A percentile compares a stretch with the other conserved stretches of the same genome.
These are phyloP conservation scores for Allobates femoralis DNA, from an alignment of 2,797 vertebrate genomes.

Conservation along the genomic window DNA sequence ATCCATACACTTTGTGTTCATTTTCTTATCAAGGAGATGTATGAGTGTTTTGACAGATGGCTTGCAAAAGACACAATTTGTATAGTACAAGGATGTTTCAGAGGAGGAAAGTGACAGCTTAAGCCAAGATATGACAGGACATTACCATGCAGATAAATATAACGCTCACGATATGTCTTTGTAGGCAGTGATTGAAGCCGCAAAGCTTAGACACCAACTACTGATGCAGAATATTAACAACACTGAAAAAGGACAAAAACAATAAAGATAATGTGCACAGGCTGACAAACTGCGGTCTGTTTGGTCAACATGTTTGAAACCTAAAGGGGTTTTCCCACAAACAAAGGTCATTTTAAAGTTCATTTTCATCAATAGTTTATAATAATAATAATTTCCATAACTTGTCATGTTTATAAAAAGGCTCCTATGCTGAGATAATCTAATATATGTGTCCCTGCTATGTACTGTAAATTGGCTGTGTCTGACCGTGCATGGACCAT, in stretches of 20 bases:
- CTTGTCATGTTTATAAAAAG: too few relatives aligned
- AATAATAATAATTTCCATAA: too few relatives aligned
- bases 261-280: background rate
- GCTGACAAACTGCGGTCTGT: background rate
- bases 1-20: background rate
- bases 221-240: constrained; percentile 32
- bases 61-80: constrained; percentile 16
- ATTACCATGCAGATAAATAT: constrained; percentile 24
- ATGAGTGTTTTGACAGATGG: constrained; percentile 31
- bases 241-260: constrained; percentile 4
- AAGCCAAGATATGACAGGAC: constrained; percentile 20
- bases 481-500: too few relatives aligned
- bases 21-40: background rate
- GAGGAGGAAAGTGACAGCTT: constrained; percentile 2
- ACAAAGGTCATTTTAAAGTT: too few relatives aligned
- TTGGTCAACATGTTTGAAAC: background rate
- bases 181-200: constrained; percentile 16
- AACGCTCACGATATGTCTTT: background rate
- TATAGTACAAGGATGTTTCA: constrained; percentile 8
- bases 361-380: too few relatives aligned
- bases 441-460: too few relatives aligned
- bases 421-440: too few relatives aligned
- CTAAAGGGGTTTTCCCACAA: too few relatives aligned
- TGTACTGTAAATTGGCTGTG: too few relatives aligned
- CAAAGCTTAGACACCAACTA: constrained; percentile 11